Base-by-base conservation (phyloP, 2,888 invertebrate genomes). In the Chrysopilus asiliformis region DNA sequence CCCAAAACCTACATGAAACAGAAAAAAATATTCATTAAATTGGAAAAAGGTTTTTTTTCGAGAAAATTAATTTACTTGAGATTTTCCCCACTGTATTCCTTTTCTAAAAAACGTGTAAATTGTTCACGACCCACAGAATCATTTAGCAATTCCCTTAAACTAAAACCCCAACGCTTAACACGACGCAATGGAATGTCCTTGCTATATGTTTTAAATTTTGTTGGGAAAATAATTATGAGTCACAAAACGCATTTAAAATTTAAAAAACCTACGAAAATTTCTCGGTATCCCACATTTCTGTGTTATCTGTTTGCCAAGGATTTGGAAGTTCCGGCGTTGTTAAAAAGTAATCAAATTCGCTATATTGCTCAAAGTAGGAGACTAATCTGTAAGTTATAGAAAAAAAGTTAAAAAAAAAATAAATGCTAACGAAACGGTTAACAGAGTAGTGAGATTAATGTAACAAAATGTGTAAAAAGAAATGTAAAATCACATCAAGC, bases 11-110 rank as follows among this genome's bases (percentile, higher is more conserved):
- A 56, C 6, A 13, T 13, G 4, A 34, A 10, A 12, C 16, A 25
- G 12, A 14, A 10, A 10, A 13, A 8, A 10, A 26, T 34, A n/a
- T 33, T 12, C 5, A 14, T 14, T 7, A 4, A 9, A 10, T 4
- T n/a, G 13, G 5, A 26, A 26, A 28, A 12, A 10, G 7, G 10
- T 14, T 3, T 8, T 5, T 9, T 30, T n/a, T 16, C 14, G 16
- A 7, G n/a, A 38, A 3, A 16, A 15, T 4, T 12, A 10, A 22
- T 31, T 18, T 59, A 94, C 90, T 90, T 90, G 51, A 98, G 74
- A 68, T 98, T 98, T 71, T 98, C 98, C 31, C 90, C 91, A 53
- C 94, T 94, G 65, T 97, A 98, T 67, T 98, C 97, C 63, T 97
- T 98, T 56, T 89, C 87, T 32, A 98, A 73, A 66, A 98, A 98